These are phyloP conservation scores for Epinephelus moara DNA, from an alignment of 2,113 vertebrate genomes.

Conservation along the genomic window DNA sequence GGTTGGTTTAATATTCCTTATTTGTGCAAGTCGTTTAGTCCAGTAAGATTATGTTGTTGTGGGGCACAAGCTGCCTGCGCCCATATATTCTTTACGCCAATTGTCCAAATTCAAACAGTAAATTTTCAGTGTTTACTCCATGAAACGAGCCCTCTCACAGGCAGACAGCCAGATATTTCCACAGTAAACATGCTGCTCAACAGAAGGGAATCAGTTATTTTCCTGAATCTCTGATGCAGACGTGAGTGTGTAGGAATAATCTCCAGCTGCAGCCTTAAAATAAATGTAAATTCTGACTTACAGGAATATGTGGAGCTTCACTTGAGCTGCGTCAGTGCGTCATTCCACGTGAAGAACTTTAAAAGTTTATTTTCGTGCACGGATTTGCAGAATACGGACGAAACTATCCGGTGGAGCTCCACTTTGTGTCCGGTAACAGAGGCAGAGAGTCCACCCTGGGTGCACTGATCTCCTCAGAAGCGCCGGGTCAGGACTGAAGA, in stretches of 20 bases:
- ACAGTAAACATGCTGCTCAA: no score
- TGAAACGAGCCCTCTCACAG: background rate
- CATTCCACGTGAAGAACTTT: background rate
- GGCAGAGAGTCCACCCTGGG: background rate
- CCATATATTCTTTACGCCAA: background rate
- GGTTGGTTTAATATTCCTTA: background rate
- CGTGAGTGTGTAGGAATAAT: background rate
- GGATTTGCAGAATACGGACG: fast-evolving
- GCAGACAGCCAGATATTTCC: background rate
- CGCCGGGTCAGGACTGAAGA: no score
- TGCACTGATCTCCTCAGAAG: background rate
- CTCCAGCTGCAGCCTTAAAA: background rate
- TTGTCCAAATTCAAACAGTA: background rate
- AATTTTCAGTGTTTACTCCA: background rate
- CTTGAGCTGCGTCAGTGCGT: background rate
- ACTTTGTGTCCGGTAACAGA: no score
- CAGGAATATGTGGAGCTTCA: background rate
- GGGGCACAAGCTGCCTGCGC: background rate
- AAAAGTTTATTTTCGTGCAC: background rate
- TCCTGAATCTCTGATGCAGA: background rate
- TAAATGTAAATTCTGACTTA: background rate
- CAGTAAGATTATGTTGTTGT: background rate
- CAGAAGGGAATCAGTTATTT: background rate
- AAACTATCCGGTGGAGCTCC: background rate
- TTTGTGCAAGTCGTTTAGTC: background rate